A percentile compares a stretch with the other conserved stretches of the same genome.
Conservation (phyloP, 2,113 vertebrate genomes). For the Petaurus breviceps region DNA sequence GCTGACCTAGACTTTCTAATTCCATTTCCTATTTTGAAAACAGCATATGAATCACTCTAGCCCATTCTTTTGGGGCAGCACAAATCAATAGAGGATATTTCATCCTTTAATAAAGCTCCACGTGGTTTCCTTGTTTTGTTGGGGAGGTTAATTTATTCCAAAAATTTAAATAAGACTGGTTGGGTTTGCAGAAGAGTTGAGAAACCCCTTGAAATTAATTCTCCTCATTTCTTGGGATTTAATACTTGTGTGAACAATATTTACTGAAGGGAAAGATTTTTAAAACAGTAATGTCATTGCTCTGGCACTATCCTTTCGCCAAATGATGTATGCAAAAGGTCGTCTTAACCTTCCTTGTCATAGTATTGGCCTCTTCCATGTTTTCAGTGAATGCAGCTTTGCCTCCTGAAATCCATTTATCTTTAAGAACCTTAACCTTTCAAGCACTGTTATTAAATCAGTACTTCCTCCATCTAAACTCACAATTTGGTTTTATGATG, state of each 20-base stretch:
- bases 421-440: slow-evolving; percentile 76
- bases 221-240: not conserved
- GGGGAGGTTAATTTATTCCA: slow-evolving; percentile 45
- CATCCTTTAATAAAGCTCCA: slow-evolving; percentile 83
- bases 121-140: slow-evolving; percentile 73
- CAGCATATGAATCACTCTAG: slow-evolving; percentile 77
- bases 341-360: slow-evolving; percentile 73
- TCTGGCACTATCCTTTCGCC: slow-evolving; percentile 32
- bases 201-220: slow-evolving; percentile 18
- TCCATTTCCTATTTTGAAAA: slow-evolving; percentile 81
- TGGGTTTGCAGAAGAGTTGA: slow-evolving; percentile 38
- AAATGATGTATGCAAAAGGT: slow-evolving; percentile 67
- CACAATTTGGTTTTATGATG: slow-evolving; percentile 64
- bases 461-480: slow-evolving; percentile 53
- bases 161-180: slow-evolving; percentile 55
- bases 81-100: slow-evolving; percentile 86
- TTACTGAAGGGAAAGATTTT: slow-evolving; percentile 38
- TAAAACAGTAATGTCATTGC: not conserved
- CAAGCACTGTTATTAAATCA: slow-evolving; percentile 75
- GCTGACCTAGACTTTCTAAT: slow-evolving; percentile 88
- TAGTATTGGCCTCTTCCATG: slow-evolving; percentile 55
- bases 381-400: slow-evolving; percentile 64
- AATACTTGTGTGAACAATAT: slow-evolving; percentile 16
- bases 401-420: slow-evolving; percentile 76
- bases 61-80: slow-evolving; percentile 84